Evolutionary conservation across 2,797 vertebrate species (phyloP), one percentile per base, ranked within the genome.

Genomic region (Coranthus polyacanthus): DNA sequence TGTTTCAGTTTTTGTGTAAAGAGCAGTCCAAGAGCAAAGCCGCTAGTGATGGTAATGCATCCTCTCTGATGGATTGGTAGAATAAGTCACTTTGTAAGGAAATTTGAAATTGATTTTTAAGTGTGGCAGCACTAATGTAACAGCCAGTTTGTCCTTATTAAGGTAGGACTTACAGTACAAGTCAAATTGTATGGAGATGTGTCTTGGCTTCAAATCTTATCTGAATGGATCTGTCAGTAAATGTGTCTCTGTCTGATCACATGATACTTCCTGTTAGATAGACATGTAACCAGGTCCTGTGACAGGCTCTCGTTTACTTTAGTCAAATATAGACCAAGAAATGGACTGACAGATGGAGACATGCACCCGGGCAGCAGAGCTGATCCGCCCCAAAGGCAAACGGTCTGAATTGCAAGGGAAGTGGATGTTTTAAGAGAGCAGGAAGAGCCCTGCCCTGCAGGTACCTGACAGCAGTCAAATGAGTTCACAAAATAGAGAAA

Each of bases 391-490:
- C 54, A 44, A 34, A 68, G 72, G 73, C 62, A n/a, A 81, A 76
- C 39, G 17, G 72, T 70, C 62, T 56, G 73, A 75, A 68, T 72
- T 63, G 68, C 60, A 67, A 44, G 52, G 51, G 63, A 81, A 68
- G 69, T 52, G 37, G 47, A 68, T 73, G 45, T 79, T 76, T 79
- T 44, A 36, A 60, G 68, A 72, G 53, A 39, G 26, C 34, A 63
- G 63, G 42, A 12, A 47, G 58, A 36, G 36, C 17, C 15, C 21
- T 37, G 59, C 70, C 72, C 72, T 66, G 61, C 59, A 75, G 72
- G 54, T 74, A 68, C 65, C 76, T 86, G 81, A 72, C 79, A 84
- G 68, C 74, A 83, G 72, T 71, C 54, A 74, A 78, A 83, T 73
- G 37, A 82, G 73, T 72, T 56, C 52, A 51, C 58, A 60, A 66